Evolutionary conservation across 2,888 invertebrate species (phyloP).

Genomic region (Entomobrya proxima): DNA sequence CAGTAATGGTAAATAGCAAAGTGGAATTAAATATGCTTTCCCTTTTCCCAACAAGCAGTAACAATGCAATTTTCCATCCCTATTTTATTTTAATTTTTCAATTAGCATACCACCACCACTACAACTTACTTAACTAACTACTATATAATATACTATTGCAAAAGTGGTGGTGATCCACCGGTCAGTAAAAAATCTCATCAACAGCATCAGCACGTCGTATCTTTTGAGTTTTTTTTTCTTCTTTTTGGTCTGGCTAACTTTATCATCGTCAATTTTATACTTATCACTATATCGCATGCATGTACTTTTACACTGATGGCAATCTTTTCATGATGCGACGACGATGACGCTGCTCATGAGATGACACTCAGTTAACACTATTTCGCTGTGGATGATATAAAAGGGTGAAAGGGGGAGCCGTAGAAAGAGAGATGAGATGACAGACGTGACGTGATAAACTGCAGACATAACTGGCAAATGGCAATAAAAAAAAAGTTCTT

Average conservation of each 20-base stretch:
- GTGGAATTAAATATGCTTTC: conserved; percentile 52
- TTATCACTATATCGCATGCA: neutral
- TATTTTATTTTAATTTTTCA: conserved; percentile 57
- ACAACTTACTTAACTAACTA: neutral
- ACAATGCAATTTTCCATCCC: conserved; percentile 51
- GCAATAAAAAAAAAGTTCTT: conserved; percentile 26
- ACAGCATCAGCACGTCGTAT: neutral
- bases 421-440: conserved; percentile 45
- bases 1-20: neutral
- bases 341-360: conserved; percentile 27
- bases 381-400: conserved; percentile 39
- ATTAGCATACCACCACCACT: conserved; percentile 56
- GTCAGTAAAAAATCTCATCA: neutral
- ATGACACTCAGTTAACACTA: conserved; percentile 65
- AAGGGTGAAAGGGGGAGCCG: conserved; percentile 51
- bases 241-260: conserved; percentile 19
- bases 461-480: conserved; percentile 31
- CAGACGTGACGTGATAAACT: conserved; percentile 35
- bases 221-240: neutral
- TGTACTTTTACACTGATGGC: too few relatives aligned
- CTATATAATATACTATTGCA: too few relatives aligned
- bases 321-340: too few relatives aligned
- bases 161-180: too few relatives aligned
- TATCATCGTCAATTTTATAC: conserved; percentile 22
- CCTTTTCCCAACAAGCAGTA: conserved; percentile 43